Base-by-base conservation (phyloP, 2,113 vertebrate species). In the Neopipo cinnamomea region DNA sequence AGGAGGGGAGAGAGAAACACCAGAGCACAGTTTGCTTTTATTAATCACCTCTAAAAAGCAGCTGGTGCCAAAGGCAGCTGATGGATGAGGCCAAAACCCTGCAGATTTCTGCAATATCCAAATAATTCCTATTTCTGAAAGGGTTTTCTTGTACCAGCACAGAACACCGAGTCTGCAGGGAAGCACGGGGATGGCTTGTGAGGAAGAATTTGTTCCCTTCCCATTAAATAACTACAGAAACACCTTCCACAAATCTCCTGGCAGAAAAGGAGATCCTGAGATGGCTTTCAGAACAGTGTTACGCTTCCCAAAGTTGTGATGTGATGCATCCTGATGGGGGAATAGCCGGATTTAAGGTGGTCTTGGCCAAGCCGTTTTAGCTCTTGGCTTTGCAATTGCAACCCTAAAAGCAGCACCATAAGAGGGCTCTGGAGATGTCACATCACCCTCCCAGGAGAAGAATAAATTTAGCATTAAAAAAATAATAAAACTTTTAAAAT, bases 21-120 rank as follows among this genome's bases (percentile, higher is more conserved):
- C 79, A 70, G 22, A 89, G 59, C 75, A 83, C 4, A n/a, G 11
- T 86, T 70, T 56, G 49, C 65, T 59, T 93, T 91, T 83, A 93
- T 80, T 70, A 84, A 91, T 61, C 84, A 93, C 73, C 93, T 84
- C 58, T 66, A 87, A 92, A 88, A 96, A 89, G 63, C 88, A 93
- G 88, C 88, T 3, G 6, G 70, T 72, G 66, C 78, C 75, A 68
- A 65, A 61, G 0, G 20, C 53, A 49, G 92, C 62, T 79, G 67
- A 91, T 14, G 75, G 82, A 35, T 37, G 59, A 92, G n/a, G 78
- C 75, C 79, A 72, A 76, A 90, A 93, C 9, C 41, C 75, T 35
- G 50, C 1, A 14, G 95, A 82, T 85, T 90, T 70, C 63, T 90
- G 52, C 41, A 90, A n/a, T 1, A 7, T 24, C 73, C 66, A 33